Percentiles rank a stretch among this genome's conserved stretches.
Evolutionary conservation across 2,113 vertebrate genomes (phyloP).

Genomic region (Henicopernis longicauda): DNA sequence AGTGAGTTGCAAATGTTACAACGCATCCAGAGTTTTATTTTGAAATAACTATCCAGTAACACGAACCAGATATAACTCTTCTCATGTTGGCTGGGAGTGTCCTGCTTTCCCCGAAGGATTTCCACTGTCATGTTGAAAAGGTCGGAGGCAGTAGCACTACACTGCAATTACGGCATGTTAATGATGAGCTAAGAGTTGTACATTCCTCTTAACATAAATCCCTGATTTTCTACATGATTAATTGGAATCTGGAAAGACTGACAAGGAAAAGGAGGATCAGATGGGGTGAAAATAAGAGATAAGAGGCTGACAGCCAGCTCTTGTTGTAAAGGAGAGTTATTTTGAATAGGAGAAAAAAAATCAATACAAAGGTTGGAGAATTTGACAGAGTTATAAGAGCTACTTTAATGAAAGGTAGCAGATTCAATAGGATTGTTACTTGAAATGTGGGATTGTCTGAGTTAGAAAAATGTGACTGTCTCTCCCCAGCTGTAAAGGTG

Average conservation of each 20-base stretch:
- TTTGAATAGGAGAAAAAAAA: conserved; percentile 63
- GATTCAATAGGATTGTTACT: conserved; percentile 49
- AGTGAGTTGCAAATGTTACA: not conserved
- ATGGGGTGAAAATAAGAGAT: conserved; percentile 60
- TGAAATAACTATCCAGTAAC: not conserved
- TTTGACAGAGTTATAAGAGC: conserved; percentile 65
- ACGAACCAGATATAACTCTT: not conserved
- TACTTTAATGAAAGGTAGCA: conserved; percentile 63
- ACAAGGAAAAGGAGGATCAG: conserved; percentile 51
- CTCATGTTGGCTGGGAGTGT: not conserved
- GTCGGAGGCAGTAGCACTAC: conserved; percentile 5
- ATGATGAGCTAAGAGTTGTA: conserved; percentile 40
- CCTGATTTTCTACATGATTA: conserved; percentile 56
- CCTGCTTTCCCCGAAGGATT: conserved; percentile 27
- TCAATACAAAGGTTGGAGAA: conserved; percentile 61
- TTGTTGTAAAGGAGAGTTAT: conserved; percentile 63
- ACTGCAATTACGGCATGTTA: conserved; percentile 48
- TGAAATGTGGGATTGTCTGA: conserved; percentile 49
- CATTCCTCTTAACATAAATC: conserved; percentile 49
- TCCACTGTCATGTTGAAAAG: conserved; percentile 6
- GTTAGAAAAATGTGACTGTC: conserved; percentile 18
- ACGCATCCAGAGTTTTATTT: conserved; percentile 7
- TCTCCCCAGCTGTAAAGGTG: not conserved
- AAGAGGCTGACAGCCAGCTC: conserved; percentile 52
- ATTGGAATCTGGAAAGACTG: conserved; percentile 39